phyloP scores from a whole-genome alignment of 2,888 invertebrate species.

The Sphaerophoria rueppellii region DNA sequence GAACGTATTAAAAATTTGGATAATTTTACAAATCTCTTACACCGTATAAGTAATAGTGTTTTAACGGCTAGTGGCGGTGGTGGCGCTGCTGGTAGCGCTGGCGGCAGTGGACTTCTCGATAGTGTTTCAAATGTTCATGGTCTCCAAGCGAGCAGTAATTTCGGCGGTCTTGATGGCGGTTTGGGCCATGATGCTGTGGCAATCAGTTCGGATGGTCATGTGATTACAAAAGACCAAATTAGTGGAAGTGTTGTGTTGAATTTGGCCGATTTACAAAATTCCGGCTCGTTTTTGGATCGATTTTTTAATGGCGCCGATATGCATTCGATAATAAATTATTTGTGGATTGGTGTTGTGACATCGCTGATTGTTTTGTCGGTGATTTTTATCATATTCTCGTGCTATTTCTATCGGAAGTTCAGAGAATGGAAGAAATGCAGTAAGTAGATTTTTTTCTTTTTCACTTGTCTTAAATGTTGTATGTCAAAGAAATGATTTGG shows the following conservation, averaged over 20 bases:
- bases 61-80: conserved; percentile 64
- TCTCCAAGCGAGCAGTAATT: conserved; percentile 13
- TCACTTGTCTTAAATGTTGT: neutral
- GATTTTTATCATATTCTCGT: conserved; percentile 81
- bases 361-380: conserved; percentile 80
- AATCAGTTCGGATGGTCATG: conserved; percentile 75
- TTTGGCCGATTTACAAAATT: conserved; percentile 78
- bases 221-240: conserved; percentile 80
- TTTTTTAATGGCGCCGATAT: conserved; percentile 80
- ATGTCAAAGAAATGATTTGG: conserved; percentile 6
- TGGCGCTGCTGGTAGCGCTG: too few relatives aligned
- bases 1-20: conserved; percentile 81
- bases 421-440: conserved; percentile 82
- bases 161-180: neutral
- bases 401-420: conserved; percentile 81
- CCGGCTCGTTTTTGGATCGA: conserved; percentile 75
- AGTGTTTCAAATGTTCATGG: conserved; percentile 50
- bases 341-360: conserved; percentile 82
- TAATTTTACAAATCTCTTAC: conserved; percentile 80
- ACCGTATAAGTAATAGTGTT: conserved; percentile 77
- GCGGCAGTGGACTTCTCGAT: conserved; percentile 33
- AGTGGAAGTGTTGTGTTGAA: conserved; percentile 80
- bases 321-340: conserved; percentile 81
- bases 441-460: conserved; percentile 77
- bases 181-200: conserved; percentile 52